Evolutionary conservation across 2,113 vertebrate species (phyloP).

Genomic region (Nasalis larvatus): DNA sequence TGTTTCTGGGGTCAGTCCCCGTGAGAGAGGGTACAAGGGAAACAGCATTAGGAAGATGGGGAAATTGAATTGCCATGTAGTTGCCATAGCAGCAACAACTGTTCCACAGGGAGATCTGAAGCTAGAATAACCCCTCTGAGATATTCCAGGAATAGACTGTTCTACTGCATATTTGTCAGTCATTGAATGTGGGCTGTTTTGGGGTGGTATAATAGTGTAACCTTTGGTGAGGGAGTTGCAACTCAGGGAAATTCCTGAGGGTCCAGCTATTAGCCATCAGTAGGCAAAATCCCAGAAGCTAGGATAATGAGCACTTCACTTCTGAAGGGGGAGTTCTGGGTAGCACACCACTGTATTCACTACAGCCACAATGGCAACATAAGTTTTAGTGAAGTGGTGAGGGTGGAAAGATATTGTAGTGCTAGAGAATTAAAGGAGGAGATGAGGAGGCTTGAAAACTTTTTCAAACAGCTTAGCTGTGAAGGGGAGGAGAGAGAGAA

Average conservation of each 20-base stretch:
- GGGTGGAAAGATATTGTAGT: not conserved
- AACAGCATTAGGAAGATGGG: not conserved
- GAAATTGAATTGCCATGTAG: not conserved
- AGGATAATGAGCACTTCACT: not conserved
- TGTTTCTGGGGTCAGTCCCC: not conserved
- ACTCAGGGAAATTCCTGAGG: not conserved
- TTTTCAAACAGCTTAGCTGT: not conserved
- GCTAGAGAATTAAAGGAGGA: not conserved
- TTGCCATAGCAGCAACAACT: not conserved
- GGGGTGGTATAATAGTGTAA: not conserved
- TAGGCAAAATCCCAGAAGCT: not conserved
- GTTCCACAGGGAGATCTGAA: not conserved
- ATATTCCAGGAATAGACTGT: not conserved
- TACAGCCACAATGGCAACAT: not conserved
- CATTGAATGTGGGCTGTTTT: not conserved
- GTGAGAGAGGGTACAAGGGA: not conserved
- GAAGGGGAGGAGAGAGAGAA: not conserved
- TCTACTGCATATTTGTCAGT: not conserved
- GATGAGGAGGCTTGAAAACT: not conserved
- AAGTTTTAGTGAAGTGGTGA: not conserved
- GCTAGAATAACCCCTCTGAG: not conserved
- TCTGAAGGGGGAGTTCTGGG: not conserved
- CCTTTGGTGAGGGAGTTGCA: not conserved
- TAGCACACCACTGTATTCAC: not conserved
- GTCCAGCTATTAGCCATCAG: not conserved